Evolutionary conservation across 2,888 invertebrate genomes (phyloP), one percentile per base, ranked within the genome.

Genomic region (Drosophila paranaensis): DNA sequence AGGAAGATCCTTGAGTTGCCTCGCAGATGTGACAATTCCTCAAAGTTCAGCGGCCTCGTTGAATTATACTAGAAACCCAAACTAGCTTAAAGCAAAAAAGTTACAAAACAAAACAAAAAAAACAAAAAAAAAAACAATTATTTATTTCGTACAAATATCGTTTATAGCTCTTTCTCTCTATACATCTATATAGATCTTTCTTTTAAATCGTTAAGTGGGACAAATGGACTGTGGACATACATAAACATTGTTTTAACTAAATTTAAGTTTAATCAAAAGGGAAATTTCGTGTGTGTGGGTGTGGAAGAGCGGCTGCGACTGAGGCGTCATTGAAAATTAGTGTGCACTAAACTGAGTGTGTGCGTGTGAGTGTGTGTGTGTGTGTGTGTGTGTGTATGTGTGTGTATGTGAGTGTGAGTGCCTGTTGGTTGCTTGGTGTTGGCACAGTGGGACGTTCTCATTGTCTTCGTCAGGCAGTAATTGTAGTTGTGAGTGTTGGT

Each of bases 231-330:
- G 30, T 55, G 40, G 37, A 60, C 53, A 51, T 60, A 13, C 20
- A 43, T 43, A 43, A 50, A 58, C 74, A 71, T 83, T 82, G 61
- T 63, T 73, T 81, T 85, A 85, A 82, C 82, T 83, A 82, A 82
- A 82, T 81, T 79, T 54, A 66, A 66, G 55, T 70, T 60, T 54
- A 3, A 39, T 40, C 40, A 27, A 54, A 40, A 40, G 0, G 27
- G 10, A 40, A 54, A 39, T 54, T 54, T 54, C 58, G 46, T 20
- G 63, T 43, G 58, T 43, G 58, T 30, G 51, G 54, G 57, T 71
- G 61, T 56, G 77, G 77, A 78, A 78, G 77, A 77, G 74, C 77
- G 35, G 61, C 51, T 46, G 46, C 40, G 37, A 45, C 54, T 27
- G 45, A 35, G 51, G 48, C 43, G 40, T 60, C 43, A n/a, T 20